Conservation (phyloP, 2,797 vertebrate species). For the Propithecus perrieri region DNA sequence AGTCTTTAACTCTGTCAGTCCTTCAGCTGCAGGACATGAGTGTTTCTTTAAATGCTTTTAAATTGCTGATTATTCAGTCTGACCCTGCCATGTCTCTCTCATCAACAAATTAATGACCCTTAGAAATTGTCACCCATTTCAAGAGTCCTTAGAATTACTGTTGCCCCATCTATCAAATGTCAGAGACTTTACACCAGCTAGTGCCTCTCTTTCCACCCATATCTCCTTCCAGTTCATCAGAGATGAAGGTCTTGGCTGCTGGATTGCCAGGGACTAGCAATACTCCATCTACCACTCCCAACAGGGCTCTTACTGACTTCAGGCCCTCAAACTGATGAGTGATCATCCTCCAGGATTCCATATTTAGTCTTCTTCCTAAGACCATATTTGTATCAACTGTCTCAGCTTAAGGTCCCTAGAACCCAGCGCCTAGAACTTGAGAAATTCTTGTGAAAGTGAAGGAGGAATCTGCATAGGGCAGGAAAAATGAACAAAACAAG, state of each 20-base stretch:
- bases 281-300: no score
- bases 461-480: neutral
- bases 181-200: neutral
- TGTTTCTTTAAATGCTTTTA: neutral
- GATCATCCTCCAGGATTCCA: neutral
- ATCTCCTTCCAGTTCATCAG: neutral
- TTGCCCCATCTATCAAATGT: neutral
- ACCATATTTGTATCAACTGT: neutral
- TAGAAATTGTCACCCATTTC: neutral
- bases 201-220: neutral
- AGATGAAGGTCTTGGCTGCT: neutral
- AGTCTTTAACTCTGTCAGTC: neutral
- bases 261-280: neutral
- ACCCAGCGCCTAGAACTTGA: neutral
- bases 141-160: neutral
- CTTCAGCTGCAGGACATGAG: neutral
- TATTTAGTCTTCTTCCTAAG: neutral
- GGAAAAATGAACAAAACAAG: neutral
- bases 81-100: neutral
- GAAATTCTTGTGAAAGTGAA: neutral
- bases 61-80: neutral
- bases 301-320: neutral
- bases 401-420: neutral
- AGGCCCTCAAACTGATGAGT: neutral
- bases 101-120: neutral